Evolutionary conservation across 2,888 invertebrate species (phyloP).

Genomic region (Ectemnius cavifrons): DNA sequence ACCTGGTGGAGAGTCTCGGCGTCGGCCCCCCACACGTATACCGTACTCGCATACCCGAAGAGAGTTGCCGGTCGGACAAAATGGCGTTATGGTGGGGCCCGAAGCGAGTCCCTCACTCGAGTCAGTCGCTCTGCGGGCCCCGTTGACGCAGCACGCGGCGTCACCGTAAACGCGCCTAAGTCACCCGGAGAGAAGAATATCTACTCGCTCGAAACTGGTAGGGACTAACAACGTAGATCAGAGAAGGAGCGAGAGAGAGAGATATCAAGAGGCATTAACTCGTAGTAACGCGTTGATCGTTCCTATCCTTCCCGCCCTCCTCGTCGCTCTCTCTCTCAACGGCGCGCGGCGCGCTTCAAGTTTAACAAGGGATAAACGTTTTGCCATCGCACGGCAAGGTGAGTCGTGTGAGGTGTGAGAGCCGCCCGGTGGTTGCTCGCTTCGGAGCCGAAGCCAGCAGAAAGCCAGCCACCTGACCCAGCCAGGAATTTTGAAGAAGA

Average conservation of each 20-base stretch:
- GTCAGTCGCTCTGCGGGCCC: conserved; percentile 75
- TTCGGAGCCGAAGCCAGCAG: neutral
- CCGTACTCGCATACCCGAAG: conserved; percentile 18
- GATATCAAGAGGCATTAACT: conserved; percentile 24
- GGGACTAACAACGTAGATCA: conserved; percentile 6
- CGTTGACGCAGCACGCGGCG: conserved; percentile 68
- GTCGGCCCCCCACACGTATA: conserved; percentile 36
- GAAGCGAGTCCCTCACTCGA: conserved; percentile 64
- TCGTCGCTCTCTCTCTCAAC: conserved; percentile 9
- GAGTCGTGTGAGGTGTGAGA: conserved; percentile 40
- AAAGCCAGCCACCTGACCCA: neutral
- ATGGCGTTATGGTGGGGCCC: conserved; percentile 70
- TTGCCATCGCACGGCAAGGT: conserved; percentile 27
- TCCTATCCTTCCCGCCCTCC: conserved; percentile 27
- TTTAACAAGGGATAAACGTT: conserved; percentile 31
- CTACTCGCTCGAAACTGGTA: neutral
- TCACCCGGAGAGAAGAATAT: neutral
- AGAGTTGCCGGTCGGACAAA: conserved; percentile 44
- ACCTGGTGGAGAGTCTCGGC: conserved; percentile 46
- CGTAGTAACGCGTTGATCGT: conserved; percentile 29
- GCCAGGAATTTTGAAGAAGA: conserved; percentile 12
- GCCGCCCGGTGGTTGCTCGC: conserved; percentile 12
- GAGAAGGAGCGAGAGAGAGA: conserved; percentile 21
- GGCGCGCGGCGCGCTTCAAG: conserved; percentile 9
- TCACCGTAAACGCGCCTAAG: conserved; percentile 13